Percentiles rank a stretch among this genome's conserved stretches.
These are phyloP conservation scores for Enteromius fasciolatus DNA, from an alignment of 2,797 vertebrate genomes.

Conservation along the genomic window DNA sequence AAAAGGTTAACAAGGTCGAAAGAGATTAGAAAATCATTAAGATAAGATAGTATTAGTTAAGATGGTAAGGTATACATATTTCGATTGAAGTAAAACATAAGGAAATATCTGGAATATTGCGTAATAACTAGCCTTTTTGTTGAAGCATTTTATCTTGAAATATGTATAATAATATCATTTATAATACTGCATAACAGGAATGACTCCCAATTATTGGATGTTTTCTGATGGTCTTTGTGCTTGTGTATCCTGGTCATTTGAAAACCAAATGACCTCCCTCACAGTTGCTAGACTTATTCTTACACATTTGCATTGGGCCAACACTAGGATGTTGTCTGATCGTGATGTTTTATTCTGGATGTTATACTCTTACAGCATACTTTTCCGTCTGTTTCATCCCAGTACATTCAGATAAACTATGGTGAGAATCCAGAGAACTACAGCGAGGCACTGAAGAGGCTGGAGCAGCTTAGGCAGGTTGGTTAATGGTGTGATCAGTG, in stretches of 20 bases:
- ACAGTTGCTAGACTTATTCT: not conserved
- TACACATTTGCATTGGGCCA: constrained; percentile 1
- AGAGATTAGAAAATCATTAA: not conserved
- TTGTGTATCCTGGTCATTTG: not conserved
- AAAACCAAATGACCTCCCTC: constrained; percentile 8
- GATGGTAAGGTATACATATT: not conserved
- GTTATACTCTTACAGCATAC: not conserved
- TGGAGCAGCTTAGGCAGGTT: constrained; percentile 84
- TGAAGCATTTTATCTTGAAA: not conserved
- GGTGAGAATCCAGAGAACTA: constrained; percentile 85
- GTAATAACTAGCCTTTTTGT: not conserved
- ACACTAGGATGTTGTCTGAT: not conserved
- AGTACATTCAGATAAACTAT: constrained; percentile 86
- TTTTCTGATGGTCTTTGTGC: not conserved
- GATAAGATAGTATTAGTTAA: not conserved
- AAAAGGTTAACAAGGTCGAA: not conserved
- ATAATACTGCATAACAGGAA: not conserved
- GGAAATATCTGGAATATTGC: not conserved
- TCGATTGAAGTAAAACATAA: too few species aligned
- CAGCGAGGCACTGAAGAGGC: constrained; percentile 83
- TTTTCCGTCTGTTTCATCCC: not conserved
- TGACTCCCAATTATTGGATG: too few species aligned
- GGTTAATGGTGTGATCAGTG: constrained; percentile 7
- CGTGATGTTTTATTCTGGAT: not conserved
- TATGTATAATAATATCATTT: not conserved